Conservation (phyloP, 2,113 vertebrate species). For the Pelecanoides urinatrix region DNA sequence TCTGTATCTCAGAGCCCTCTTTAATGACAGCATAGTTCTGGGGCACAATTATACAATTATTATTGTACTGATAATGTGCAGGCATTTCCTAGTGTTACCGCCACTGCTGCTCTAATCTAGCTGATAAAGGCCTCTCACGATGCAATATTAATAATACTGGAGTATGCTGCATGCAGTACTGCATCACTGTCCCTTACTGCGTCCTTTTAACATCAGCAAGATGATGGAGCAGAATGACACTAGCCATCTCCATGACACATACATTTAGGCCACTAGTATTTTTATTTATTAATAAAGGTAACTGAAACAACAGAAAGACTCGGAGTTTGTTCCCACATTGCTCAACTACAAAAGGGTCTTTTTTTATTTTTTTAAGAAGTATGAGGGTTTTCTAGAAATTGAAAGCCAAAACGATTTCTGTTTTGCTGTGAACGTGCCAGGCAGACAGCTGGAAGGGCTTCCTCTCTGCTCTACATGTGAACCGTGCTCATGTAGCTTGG, state of each 20-base stretch:
- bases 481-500: not conserved
- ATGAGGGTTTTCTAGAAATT: not conserved
- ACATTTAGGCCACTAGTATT: not conserved
- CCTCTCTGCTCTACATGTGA: not conserved
- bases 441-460: constrained; percentile 9
- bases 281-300: not conserved
- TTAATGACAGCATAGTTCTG: not conserved
- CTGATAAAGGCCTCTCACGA: constrained; percentile 2
- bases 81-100: not conserved
- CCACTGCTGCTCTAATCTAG: not conserved
- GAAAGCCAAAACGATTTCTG: not conserved
- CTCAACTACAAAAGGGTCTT: not conserved
- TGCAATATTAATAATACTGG: not conserved
- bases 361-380: not conserved
- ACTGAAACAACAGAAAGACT: not conserved
- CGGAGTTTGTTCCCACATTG: not conserved
- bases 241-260: not conserved
- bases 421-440: not conserved
- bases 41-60: not conserved
- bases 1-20: not conserved
- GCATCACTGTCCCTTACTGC: not conserved
- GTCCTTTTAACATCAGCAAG: not conserved
- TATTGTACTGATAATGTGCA: not conserved
- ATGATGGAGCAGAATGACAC: not conserved
- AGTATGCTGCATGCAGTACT: not conserved